A percentile compares a stretch with the other conserved stretches of the same genome.
These are phyloP conservation scores for Vimba vimba DNA, from an alignment of 2,113 vertebrate species.

Conservation along the genomic window DNA sequence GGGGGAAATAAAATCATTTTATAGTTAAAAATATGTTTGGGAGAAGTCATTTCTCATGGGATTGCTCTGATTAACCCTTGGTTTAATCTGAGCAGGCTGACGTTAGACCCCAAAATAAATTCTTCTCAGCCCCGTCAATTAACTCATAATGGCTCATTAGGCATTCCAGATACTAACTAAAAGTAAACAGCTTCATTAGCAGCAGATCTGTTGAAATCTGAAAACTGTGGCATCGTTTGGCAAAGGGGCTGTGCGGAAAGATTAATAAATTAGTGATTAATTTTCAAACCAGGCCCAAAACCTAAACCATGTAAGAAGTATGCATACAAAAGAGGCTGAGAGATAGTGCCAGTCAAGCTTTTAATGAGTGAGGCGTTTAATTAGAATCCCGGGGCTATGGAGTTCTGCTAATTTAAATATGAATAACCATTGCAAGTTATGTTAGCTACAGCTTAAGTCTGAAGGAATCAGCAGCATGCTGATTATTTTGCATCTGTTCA, in stretches of 20 bases:
- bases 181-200: conserved; percentile 41
- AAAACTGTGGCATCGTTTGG: background rate
- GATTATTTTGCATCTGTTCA: background rate
- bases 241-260: background rate
- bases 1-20: background rate
- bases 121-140: conserved; percentile 11
- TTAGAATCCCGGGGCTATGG: background rate
- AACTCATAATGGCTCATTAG: conserved; percentile 41
- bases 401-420: conserved; percentile 20
- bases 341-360: conserved; percentile 19
- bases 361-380: conserved; percentile 29
- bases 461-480: background rate
- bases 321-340: conserved; percentile 9
- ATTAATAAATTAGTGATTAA: conserved; percentile 23
- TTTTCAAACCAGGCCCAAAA: conserved; percentile 13
- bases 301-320: background rate
- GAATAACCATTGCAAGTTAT: conserved; percentile 3
- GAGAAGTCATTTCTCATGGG: background rate
- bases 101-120: conserved; percentile 25
- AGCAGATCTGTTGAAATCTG: conserved; percentile 24
- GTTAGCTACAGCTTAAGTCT: background rate
- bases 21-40: background rate
- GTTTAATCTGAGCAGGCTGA: background rate
- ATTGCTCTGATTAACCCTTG: conserved; percentile 13
- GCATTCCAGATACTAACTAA: conserved; percentile 25